Conservation (phyloP, 2,888 invertebrate species). For the Agrotis exclamationis region DNA sequence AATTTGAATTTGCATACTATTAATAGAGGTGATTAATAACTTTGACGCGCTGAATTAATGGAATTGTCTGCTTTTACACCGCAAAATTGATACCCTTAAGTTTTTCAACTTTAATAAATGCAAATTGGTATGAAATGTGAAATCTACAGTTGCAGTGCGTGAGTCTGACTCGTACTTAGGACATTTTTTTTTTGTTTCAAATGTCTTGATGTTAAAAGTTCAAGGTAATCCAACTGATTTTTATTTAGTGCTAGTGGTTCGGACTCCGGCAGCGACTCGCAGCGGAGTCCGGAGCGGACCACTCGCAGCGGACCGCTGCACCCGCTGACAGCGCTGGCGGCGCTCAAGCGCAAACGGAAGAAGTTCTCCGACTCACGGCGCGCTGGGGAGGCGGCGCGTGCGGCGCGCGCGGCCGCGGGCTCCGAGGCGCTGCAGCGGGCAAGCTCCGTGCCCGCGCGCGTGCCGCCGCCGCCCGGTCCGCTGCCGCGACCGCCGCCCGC, state of each 20-base stretch:
- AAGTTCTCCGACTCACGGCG: constrained; percentile 96
- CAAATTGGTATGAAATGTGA: no score
- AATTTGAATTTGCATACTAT: no score
- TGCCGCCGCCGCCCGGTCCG: constrained; percentile 69
- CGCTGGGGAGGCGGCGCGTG: constrained; percentile 80
- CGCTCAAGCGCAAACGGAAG: constrained; percentile 95
- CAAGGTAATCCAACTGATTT: background rate
- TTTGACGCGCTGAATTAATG: no score
- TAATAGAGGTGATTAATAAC: no score
- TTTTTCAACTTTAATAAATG: no score
- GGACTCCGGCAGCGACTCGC: constrained; percentile 93
- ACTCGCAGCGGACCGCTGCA: constrained; percentile 79
- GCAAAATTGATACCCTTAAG: no score
- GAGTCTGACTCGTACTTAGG: no score
- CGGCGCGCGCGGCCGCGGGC: constrained; percentile 58
- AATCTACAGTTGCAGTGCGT: no score
- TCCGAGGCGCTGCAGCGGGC: constrained; percentile 79
- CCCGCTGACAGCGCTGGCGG: constrained; percentile 92
- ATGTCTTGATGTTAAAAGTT: background rate
- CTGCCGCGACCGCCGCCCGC: constrained; percentile 75
- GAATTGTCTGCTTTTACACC: no score
- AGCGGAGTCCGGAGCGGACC: constrained; percentile 91
- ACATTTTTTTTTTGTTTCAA: background rate
- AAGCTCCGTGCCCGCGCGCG: constrained; percentile 73
- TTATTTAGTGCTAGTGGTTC: constrained; percentile 91